Evolutionary conservation across 2,888 invertebrate genomes (phyloP), one percentile per base, ranked within the genome.

Genomic region (Gymnocheta viridis): DNA sequence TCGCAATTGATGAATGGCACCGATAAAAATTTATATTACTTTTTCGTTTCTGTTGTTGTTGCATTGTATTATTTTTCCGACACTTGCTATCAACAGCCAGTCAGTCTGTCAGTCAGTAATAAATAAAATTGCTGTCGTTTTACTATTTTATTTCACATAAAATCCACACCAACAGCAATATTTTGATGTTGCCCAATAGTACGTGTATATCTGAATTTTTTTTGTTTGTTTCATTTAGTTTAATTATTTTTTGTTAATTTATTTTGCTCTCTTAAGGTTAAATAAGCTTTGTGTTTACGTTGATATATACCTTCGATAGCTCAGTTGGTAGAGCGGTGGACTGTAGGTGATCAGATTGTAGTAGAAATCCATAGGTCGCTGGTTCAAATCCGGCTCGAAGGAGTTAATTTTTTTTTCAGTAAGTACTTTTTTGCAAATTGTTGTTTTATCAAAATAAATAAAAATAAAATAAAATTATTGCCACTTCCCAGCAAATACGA

Each of bases 241-340:
- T 60, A 17, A 17, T 58, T 70, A 27, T n/a, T 27, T 32, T 17
- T 24, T 56, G 27, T 51, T 22, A 27, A 2, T 41, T 41, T 32
- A 14, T 29, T 47, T 24, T 1, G 6, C 24, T 24, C 4, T 5
- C 2, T 17, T 60, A 32, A 4, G 17, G 19, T 44, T 32, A 62
- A n/a, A 70, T 0, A 64, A 1, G 24, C 4, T 44, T 19, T 35
- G 0, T 1, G 22, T 5, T 12, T 4, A 19, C 0, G 3, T 0
- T 24, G 4, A n/a, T 7, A 4, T 35, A 66, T 35, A 86, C 90
- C 90, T 90, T 90, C 90, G 90, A 90, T 89, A 90, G 90, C 89
- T 90, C 90, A 90, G 90, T 90, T 90, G 90, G 90, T 90, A 90
- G 90, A 90, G 90, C 90, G 90, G 90, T 90, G 90, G 90, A 90